Percentiles rank a stretch among this genome's conserved stretches.
phyloP scores from a whole-genome alignment of 2,888 invertebrate genomes.

The Neoascia interrupta region DNA sequence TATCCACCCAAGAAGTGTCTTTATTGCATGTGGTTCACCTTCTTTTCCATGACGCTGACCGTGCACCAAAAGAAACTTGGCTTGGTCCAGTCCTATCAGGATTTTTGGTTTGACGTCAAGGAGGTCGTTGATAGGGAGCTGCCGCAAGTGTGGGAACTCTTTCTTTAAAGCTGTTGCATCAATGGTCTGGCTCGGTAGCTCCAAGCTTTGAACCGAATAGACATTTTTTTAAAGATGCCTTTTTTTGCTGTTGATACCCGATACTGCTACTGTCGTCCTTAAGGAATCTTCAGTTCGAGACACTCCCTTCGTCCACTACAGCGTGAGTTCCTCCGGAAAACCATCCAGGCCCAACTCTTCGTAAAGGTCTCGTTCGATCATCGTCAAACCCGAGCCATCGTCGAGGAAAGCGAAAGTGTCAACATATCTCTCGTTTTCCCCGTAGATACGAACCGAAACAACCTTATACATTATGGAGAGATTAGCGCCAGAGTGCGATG shows the following conservation, averaged over 20 bases:
- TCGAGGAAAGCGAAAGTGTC: conserved; percentile 12
- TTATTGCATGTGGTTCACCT: conserved; percentile 9
- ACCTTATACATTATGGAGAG: conserved; percentile 8
- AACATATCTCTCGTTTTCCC: background rate
- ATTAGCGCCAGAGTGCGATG: background rate
- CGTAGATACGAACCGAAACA: conserved; percentile 6
- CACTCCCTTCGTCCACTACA: conserved; percentile 8
- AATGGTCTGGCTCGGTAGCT: no score
- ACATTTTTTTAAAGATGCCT: background rate
- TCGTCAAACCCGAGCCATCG: background rate
- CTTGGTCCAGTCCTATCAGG: background rate
- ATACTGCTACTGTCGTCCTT: background rate
- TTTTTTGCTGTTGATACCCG: background rate
- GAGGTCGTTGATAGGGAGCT: background rate
- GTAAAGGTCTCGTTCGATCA: conserved; percentile 7
- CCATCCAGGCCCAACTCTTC: background rate
- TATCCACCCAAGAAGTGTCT: conserved; percentile 21
- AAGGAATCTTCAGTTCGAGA: background rate
- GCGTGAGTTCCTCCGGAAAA: background rate
- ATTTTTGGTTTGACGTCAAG: conserved; percentile 1
- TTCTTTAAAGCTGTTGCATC: background rate
- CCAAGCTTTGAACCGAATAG: no score
- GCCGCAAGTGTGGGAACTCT: conserved; percentile 2
- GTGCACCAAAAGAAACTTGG: background rate
- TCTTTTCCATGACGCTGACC: conserved; percentile 14